These are phyloP conservation scores for Gymnocheta viridis DNA, from an alignment of 2,888 invertebrate species.

Conservation along the genomic window DNA sequence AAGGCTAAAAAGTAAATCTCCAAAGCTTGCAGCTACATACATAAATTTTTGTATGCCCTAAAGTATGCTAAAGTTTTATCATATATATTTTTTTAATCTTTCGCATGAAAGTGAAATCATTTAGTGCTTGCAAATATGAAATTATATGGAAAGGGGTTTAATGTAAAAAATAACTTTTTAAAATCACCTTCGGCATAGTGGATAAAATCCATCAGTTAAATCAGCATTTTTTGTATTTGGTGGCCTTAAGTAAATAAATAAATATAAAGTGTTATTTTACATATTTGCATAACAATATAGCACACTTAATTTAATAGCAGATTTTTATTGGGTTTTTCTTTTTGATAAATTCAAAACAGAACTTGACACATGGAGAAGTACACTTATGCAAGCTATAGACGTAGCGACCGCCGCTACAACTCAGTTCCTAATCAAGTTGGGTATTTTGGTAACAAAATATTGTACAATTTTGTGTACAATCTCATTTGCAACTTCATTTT, in stretches of 20 bases:
- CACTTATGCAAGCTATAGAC: too few relatives aligned
- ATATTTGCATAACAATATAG: background rate
- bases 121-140: background rate
- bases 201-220: background rate
- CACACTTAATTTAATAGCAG: background rate
- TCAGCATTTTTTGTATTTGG: background rate
- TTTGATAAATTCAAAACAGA: background rate
- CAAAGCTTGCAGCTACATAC: background rate
- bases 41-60: background rate
- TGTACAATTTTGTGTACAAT: too few relatives aligned
- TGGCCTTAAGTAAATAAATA: background rate
- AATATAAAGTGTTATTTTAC: background rate
- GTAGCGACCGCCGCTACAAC: too few relatives aligned
- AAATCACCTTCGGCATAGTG: background rate
- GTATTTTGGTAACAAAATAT: too few relatives aligned
- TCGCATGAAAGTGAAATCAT: background rate
- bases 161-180: background rate
- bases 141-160: background rate
- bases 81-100: background rate
- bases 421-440: too few relatives aligned
- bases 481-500: too few relatives aligned
- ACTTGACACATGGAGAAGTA: background rate
- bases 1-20: background rate
- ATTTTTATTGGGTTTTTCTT: background rate
- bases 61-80: constrained; percentile 5